phyloP scores from a whole-genome alignment of 2,113 vertebrate genomes.

The Probosciger aterrimus region DNA sequence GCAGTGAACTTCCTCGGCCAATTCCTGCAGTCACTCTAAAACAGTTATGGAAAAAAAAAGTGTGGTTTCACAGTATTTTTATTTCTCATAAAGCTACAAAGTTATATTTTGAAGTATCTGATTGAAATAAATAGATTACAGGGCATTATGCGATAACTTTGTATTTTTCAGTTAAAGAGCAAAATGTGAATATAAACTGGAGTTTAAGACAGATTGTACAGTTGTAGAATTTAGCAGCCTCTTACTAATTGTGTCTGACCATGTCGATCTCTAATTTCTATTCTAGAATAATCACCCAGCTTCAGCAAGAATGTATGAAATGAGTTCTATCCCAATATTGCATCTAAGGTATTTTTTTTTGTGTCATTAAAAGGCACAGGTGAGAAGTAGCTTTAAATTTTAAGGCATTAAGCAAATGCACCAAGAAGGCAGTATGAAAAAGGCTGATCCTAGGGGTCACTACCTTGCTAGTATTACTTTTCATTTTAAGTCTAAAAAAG shows the following conservation, averaged over 20 bases:
- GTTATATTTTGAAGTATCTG: neutral
- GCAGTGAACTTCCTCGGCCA: neutral
- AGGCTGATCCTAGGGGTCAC: neutral
- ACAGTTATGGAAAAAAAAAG: neutral
- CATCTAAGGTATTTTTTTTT: neutral
- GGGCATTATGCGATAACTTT: neutral
- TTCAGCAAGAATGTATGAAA: neutral
- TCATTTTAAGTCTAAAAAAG: neutral
- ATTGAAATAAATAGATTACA: neutral
- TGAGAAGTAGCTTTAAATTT: neutral
- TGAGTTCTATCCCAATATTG: neutral
- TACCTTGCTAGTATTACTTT: neutral
- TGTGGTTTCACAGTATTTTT: neutral
- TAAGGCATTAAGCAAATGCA: fast-evolving
- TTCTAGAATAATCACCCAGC: neutral
- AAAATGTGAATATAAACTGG: neutral
- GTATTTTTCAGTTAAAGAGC: neutral
- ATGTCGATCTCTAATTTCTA: neutral
- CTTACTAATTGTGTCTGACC: neutral
- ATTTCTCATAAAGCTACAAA: neutral
- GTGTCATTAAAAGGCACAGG: neutral
- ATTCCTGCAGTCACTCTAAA: neutral
- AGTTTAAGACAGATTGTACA: neutral
- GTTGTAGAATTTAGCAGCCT: neutral
- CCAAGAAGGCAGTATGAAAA: neutral